Evolutionary conservation across 2,888 invertebrate genomes (phyloP).

Genomic region (Aspidapion aeneum): DNA sequence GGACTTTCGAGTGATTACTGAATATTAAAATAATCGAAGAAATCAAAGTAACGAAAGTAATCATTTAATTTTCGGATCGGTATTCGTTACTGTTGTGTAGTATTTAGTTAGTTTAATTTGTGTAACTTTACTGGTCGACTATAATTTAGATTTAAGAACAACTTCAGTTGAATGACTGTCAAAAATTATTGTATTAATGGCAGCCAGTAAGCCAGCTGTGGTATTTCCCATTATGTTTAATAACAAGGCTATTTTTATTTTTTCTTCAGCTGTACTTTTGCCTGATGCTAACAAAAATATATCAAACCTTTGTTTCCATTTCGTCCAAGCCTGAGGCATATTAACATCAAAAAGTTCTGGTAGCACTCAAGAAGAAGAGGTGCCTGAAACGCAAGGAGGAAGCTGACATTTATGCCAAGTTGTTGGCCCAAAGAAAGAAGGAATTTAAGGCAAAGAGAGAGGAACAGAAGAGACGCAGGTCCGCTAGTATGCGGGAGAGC

Average conservation of each 20-base stretch:
- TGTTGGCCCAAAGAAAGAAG: constrained; percentile 90
- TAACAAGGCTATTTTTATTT: background rate
- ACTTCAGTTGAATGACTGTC: too few relatives aligned
- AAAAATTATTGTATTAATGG: too few relatives aligned
- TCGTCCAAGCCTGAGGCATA: background rate
- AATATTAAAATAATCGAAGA: too few relatives aligned
- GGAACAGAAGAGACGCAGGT: constrained; percentile 78
- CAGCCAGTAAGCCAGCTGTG: too few relatives aligned
- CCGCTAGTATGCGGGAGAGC: constrained; percentile 82
- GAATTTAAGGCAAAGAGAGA: constrained; percentile 78
- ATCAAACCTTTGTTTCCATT: background rate
- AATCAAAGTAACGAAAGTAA: too few relatives aligned
- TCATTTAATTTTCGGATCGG: too few relatives aligned
- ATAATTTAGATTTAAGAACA: too few relatives aligned
- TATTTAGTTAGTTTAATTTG: too few relatives aligned
- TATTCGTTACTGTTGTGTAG: too few relatives aligned
- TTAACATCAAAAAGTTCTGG: background rate
- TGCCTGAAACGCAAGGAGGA: constrained; percentile 80
- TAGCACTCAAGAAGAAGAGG: constrained; percentile 81
- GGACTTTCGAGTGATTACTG: too few relatives aligned
- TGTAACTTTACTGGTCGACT: too few relatives aligned
- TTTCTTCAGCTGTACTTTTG: background rate
- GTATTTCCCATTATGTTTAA: background rate
- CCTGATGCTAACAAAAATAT: background rate
- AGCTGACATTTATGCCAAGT: constrained; percentile 86